Percentiles rank a stretch among this genome's conserved stretches.
Evolutionary conservation across 2,113 vertebrate genomes (phyloP).

Genomic region (Gobio gobio): DNA sequence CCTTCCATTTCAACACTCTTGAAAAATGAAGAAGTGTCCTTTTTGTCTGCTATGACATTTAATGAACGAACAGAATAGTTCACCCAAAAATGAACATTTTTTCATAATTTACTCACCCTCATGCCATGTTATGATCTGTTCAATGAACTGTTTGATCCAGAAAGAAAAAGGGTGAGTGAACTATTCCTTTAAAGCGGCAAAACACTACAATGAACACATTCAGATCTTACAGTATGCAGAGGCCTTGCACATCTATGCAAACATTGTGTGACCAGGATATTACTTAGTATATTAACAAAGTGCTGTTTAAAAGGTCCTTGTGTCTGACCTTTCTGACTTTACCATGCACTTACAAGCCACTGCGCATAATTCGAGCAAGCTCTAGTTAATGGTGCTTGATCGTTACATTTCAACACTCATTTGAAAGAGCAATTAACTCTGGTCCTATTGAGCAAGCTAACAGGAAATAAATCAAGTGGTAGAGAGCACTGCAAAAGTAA

Average conservation of each 20-base stretch:
- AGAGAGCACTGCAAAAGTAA: conserved; percentile 85
- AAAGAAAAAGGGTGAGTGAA: background rate
- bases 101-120: background rate
- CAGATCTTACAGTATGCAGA: background rate
- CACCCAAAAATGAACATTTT: background rate
- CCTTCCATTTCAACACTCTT: background rate
- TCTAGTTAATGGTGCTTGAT: conserved; percentile 85
- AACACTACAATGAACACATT: background rate
- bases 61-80: background rate
- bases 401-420: conserved; percentile 88
- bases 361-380: conserved; percentile 72
- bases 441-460: conserved; percentile 83
- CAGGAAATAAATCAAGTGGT: conserved; percentile 94
- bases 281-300: conserved; percentile 46
- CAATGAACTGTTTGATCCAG: background rate
- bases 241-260: background rate
- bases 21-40: background rate
- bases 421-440: conserved; percentile 92
- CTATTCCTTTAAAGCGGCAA: too few relatives aligned
- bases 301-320: conserved; percentile 57
- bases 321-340: conserved; percentile 73
- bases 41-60: conserved; percentile 9
- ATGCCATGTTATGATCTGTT: background rate
- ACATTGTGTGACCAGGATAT: conserved; percentile 16
- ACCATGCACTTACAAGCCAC: conserved; percentile 72